phyloP scores from a whole-genome alignment of 2,888 invertebrate species.

The Latrodectus hesperus region DNA sequence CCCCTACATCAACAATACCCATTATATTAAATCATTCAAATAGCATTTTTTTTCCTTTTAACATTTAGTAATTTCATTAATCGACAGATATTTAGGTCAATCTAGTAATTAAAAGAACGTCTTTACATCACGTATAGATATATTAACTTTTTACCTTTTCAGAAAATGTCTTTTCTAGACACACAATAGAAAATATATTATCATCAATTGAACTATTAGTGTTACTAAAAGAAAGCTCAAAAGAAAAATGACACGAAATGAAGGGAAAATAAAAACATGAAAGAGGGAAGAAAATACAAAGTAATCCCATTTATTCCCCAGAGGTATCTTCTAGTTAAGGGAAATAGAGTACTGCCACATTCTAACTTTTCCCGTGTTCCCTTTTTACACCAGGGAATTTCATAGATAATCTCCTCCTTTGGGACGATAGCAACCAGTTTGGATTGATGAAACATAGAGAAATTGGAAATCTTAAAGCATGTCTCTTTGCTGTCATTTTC shows the following conservation, averaged over 20 bases:
- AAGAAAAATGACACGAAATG: conserved; percentile 28
- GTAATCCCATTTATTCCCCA: conserved; percentile 42
- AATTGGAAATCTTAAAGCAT: neutral
- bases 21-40: no score
- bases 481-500: neutral
- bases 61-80: no score
- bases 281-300: conserved; percentile 20
- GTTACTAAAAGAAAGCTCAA: neutral
- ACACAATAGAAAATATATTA: neutral
- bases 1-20: no score
- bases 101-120: neutral
- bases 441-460: conserved; percentile 40
- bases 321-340: conserved; percentile 55
- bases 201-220: conserved; percentile 4
- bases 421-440: conserved; percentile 54
- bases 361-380: conserved; percentile 6
- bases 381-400: conserved; percentile 36
- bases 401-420: conserved; percentile 30
- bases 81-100: no score
- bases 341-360: conserved; percentile 44
- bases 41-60: no score
- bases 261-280: conserved; percentile 15
- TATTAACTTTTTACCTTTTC: neutral
- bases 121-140: neutral
- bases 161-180: neutral